phyloP scores from a whole-genome alignment of 2,113 vertebrate species.

The Upupa epops region DNA sequence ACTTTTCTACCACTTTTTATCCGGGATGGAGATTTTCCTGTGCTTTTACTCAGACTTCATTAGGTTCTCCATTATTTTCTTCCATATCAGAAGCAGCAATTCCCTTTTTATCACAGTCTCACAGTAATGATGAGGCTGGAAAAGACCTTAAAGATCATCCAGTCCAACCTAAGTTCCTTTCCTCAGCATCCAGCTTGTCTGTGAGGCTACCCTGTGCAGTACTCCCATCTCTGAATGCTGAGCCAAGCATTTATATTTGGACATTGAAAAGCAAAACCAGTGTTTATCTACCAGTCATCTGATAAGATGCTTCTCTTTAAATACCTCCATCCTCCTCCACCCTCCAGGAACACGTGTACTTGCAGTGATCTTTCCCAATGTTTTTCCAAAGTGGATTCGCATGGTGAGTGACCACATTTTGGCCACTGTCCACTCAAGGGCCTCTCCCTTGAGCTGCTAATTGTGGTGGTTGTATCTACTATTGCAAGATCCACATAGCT shows the following conservation, averaged over 20 bases:
- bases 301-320: neutral
- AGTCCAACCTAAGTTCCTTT: too few species aligned
- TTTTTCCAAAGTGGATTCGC: neutral
- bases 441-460: neutral
- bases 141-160: too few species aligned
- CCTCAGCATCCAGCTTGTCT: neutral
- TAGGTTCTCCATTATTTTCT: neutral
- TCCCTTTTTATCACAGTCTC: neutral
- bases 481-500: neutral
- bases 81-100: neutral
- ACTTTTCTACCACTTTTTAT: neutral
- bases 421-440: accelerated
- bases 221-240: accelerated
- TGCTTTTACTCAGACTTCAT: neutral
- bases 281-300: neutral
- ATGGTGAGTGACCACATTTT: neutral
- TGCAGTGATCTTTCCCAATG: neutral
- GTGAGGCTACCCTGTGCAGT: neutral
- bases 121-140: too few species aligned
- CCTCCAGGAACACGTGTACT: neutral
- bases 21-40: neutral
- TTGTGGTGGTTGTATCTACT: neutral
- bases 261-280: neutral
- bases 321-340: neutral
- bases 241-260: neutral